Conservation (phyloP, 2,888 invertebrate genomes). For the Parthenolecanium corni region DNA sequence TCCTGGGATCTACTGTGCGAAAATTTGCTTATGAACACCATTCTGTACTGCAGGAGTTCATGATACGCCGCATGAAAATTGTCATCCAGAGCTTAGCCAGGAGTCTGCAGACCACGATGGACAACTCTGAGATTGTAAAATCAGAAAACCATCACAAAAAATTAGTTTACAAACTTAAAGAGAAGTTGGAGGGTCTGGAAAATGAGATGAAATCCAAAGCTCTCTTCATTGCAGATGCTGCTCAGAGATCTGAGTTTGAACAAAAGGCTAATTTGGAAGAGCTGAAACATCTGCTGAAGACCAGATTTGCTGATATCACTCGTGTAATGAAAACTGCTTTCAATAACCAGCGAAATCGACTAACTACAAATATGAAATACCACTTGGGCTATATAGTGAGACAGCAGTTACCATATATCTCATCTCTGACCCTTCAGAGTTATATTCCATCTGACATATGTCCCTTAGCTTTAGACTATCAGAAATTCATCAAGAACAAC, state of each 20-base stretch:
- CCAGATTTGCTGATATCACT: constrained; percentile 1
- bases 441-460: constrained; percentile 12
- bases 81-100: neutral
- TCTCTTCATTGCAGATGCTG: neutral
- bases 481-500: neutral
- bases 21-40: neutral
- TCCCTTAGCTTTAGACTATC: neutral
- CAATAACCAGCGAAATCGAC: constrained; percentile 62
- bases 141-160: neutral
- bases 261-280: neutral
- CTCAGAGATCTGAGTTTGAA: neutral
- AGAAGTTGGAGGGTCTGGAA: neutral
- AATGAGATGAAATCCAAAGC: neutral
- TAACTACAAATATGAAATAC: constrained; percentile 79
- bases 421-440: constrained; percentile 2
- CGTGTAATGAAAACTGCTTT: neutral
- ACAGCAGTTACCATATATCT: constrained; percentile 2
- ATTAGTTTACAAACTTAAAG: neutral
- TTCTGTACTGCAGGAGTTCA: neutral
- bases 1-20: neutral
- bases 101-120: neutral
- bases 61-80: neutral
- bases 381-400: constrained; percentile 47
- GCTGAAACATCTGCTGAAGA: neutral
- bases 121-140: constrained; percentile 1